These are phyloP conservation scores for Parnassius orleans DNA, from an alignment of 2,888 invertebrate species.

Conservation along the genomic window DNA sequence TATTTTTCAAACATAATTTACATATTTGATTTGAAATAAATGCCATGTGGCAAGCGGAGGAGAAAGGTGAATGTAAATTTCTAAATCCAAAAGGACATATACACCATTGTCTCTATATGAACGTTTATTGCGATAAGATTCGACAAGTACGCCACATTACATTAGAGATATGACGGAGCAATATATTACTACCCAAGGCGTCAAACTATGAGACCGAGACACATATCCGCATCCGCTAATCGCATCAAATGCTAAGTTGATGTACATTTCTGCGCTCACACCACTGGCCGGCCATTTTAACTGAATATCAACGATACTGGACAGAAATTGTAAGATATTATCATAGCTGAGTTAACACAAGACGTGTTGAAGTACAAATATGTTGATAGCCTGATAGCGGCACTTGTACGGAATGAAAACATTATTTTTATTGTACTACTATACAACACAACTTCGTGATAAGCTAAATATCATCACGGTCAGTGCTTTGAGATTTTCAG, in stretches of 20 bases:
- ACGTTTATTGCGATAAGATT: conserved; percentile 1
- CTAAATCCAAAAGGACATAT: too few species aligned
- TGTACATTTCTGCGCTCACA: conserved; percentile 31
- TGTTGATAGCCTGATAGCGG: conserved; percentile 25
- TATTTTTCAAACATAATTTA: background rate
- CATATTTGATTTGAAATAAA: too few species aligned
- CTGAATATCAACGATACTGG: conserved; percentile 32
- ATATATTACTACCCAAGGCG: conserved; percentile 23
- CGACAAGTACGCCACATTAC: conserved; percentile 3
- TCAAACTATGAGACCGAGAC: conserved; percentile 15
- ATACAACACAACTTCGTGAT: too few species aligned
- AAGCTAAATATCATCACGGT: too few species aligned
- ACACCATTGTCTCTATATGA: background rate
- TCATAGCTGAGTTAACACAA: conserved; percentile 28
- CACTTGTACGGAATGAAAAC: too few species aligned
- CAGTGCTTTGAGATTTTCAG: too few species aligned
- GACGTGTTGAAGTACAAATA: conserved; percentile 26
- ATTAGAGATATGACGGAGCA: conserved; percentile 13
- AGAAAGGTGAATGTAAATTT: too few species aligned
- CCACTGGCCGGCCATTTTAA: conserved; percentile 26
- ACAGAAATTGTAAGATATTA: conserved; percentile 31
- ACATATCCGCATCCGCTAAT: conserved; percentile 23
- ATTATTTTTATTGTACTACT: too few species aligned
- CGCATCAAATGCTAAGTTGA: conserved; percentile 25
- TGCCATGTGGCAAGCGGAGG: too few species aligned